Evolutionary conservation across 1,140 invertebrate species (phyloP).

Genomic region (Pseudoatta argentina): DNA sequence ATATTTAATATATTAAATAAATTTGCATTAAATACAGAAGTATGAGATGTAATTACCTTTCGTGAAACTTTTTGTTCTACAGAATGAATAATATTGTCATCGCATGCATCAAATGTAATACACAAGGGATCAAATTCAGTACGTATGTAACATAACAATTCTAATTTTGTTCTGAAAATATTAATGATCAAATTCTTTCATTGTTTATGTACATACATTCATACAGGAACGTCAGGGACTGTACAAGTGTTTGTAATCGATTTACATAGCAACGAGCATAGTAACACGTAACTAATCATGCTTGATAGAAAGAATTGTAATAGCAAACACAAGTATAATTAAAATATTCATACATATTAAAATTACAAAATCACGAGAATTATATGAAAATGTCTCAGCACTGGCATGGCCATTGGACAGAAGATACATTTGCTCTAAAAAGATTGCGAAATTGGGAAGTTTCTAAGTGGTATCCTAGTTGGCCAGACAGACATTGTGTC

Average conservation of each 20-base stretch:
- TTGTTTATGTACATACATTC: background rate
- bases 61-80: constrained; percentile 92
- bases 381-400: constrained; percentile 77
- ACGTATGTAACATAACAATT: constrained; percentile 89
- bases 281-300: constrained; percentile 16
- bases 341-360: background rate
- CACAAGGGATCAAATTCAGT: constrained; percentile 91
- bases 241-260: background rate
- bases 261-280: constrained; percentile 44
- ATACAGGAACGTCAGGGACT: too few relatives aligned
- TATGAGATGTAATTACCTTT: constrained; percentile 84
- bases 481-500: constrained; percentile 75
- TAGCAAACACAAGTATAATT: background rate
- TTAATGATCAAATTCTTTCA: constrained; percentile 40
- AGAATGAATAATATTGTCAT: constrained; percentile 90
- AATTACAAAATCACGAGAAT: background rate
- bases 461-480: constrained; percentile 77
- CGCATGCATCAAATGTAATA: constrained; percentile 89
- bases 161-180: constrained; percentile 87
- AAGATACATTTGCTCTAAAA: constrained; percentile 74
- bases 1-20: constrained; percentile 1
- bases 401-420: constrained; percentile 79
- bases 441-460: constrained; percentile 80
- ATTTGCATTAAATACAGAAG: background rate
- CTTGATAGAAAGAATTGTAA: background rate